phyloP scores from a whole-genome alignment of 2,797 vertebrate genomes.

The Sebastes aleutianus region DNA sequence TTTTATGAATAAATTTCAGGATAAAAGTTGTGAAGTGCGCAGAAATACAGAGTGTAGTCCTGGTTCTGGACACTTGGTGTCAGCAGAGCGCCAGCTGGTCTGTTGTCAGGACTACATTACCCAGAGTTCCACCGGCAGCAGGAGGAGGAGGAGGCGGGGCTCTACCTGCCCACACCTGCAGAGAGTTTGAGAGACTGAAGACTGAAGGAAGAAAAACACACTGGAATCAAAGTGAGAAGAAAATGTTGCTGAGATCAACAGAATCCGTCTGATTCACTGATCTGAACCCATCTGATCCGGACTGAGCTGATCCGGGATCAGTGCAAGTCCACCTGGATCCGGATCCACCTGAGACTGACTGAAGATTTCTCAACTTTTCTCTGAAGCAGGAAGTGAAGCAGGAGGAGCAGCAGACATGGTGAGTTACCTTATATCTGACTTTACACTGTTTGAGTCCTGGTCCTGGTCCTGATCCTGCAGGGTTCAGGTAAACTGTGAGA shows the following conservation, averaged over 20 bases:
- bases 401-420: conserved; percentile 61
- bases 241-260: conserved; percentile 1
- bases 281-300: background rate
- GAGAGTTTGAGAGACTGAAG: conserved; percentile 34
- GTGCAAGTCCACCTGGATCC: background rate
- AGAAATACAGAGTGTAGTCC: background rate
- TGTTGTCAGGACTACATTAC: conserved; percentile 26
- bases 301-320: background rate
- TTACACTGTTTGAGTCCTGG: background rate
- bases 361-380: conserved; percentile 39
- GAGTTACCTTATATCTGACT: conserved; percentile 28
- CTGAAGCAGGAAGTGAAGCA: conserved; percentile 65
- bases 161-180: conserved; percentile 79
- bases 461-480: background rate
- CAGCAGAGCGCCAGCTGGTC: background rate
- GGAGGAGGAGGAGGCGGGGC: conserved; percentile 25
- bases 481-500: background rate
- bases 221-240: background rate
- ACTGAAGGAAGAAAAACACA: conserved; percentile 21
- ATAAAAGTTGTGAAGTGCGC: background rate
- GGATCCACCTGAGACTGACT: conserved; percentile 2
- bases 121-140: conserved; percentile 63
- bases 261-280: background rate
- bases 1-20: background rate
- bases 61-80: background rate